Conservation (phyloP, 2,888 invertebrate genomes). For the Oasisia sp. region DNA sequence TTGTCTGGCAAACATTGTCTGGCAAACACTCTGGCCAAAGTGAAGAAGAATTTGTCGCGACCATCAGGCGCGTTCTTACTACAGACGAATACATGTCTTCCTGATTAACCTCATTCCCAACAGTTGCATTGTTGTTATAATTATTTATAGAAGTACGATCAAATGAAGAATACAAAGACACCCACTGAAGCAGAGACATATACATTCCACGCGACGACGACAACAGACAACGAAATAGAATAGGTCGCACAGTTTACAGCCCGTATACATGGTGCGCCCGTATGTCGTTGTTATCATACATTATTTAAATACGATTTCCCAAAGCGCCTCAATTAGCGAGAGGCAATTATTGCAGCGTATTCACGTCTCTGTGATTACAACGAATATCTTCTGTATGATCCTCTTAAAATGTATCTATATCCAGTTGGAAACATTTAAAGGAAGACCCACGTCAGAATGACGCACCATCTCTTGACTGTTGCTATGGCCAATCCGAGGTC, state of each 20-base stretch:
- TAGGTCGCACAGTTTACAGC: no score
- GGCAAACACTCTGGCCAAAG: background rate
- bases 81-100: background rate
- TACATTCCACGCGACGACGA: background rate
- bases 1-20: background rate
- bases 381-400: background rate
- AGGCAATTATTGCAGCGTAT: background rate
- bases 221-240: background rate
- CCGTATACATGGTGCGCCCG: no score
- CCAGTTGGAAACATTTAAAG: background rate
- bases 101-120: background rate
- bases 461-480: background rate
- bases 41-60: no score
- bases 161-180: background rate
- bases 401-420: background rate
- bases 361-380: background rate
- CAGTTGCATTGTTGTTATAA: background rate
- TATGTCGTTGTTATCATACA: background rate
- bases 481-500: background rate
- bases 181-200: background rate
- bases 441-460: no score
- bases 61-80: background rate
- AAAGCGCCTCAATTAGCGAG: background rate
- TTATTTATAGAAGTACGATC: background rate
- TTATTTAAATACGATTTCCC: constrained; percentile 8